Evolutionary conservation across 1,140 invertebrate species (phyloP), one percentile per base, ranked within the genome.

Genomic region (Rhagoletis zephyria): DNA sequence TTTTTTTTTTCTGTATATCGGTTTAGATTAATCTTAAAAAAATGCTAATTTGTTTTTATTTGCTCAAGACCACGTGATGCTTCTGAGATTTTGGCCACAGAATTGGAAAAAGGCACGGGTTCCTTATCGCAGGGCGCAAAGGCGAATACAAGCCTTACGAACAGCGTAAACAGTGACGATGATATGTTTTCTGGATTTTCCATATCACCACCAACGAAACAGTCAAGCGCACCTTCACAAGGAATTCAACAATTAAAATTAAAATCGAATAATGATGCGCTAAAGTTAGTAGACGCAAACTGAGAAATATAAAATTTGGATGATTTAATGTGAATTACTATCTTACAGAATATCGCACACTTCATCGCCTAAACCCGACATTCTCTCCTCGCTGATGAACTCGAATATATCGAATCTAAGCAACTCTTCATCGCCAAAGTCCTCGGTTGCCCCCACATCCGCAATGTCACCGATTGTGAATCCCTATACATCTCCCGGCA

Each of bases 171-270:
- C 9, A 86, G 85, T 61, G 70, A 91, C 61, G 90, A 92, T 87
- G 91, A 92, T 67, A 92, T 92, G 91, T 92, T 92, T 87, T 92
- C 91, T 16, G 91, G 91, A 0, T 92, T 92, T 74, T 90, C 86
- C 12, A 87, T 91, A 16, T 89, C 89, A 7, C 89, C 91, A 70
- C n/a, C 77, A 48, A 87, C 86, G 74, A 87, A 86, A 86, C 4
- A 86, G 5, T 51, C 48, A 60, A 85, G 1, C 9, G 87, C 89
- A 4, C 87, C 90, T 0, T 65, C 88, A 7, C 90, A 89, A 64
- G 51, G 89, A 12, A 90, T 59, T 51, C 89, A 91, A 14, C 89
- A 91, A 74, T 90, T 91, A 87, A 91, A 92, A 63, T 42, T 59
- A 65, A 87, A 88, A 88, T 42, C 45, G 59, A 88, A 30, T 60